Evolutionary conservation across 2,113 vertebrate species (phyloP), one percentile per base, ranked within the genome.

Genomic region (Lepidothrix coronata): DNA sequence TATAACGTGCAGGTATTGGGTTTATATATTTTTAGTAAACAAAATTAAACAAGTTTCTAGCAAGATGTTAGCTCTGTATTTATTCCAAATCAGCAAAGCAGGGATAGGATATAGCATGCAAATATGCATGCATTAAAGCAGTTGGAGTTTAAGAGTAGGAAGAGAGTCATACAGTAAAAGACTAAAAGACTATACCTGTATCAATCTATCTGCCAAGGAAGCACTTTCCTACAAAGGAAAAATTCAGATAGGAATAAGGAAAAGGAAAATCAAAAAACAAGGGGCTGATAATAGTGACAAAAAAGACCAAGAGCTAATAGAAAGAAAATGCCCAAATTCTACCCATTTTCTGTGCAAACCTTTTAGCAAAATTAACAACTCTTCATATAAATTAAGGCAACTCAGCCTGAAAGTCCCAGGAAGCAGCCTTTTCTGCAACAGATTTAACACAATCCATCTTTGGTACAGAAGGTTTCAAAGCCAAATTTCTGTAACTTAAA

Each of bases 181-280:
- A 97, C 97, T 98, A 74, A 80, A 96, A 97, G 97, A 98, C 97
- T 98, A 99, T 99, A 99, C 99, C 99, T 99, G 99, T 98, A 99
- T 99, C 99, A 99, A 99, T 99, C 99, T 99, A 99, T 99, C 99
- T 99, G 99, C 99, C 99, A 99, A 98, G 98, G 99, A 99, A 99
- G 99, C 99, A 98, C 99, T 99, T 99, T 99, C 99, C 99, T 99
- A 99, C 97, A 99, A 99, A 99, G 97, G 97, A 98, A 98, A 99
- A 98, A 99, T 98, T 97, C 97, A 99, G 98, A 98, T 91, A 99
- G 98, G 98, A 98, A 98, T 97, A 98, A 98, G 98, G 90, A 98
- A 94, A 95, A 97, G 77, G 95, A 94, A 96, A 94, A 96, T 97
- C 24, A 93, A 97, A 98, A 95, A 83, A 89, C 63, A 81, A 77